Conservation (phyloP, 1,140 invertebrate species). For the Solenopsis fugax region DNA sequence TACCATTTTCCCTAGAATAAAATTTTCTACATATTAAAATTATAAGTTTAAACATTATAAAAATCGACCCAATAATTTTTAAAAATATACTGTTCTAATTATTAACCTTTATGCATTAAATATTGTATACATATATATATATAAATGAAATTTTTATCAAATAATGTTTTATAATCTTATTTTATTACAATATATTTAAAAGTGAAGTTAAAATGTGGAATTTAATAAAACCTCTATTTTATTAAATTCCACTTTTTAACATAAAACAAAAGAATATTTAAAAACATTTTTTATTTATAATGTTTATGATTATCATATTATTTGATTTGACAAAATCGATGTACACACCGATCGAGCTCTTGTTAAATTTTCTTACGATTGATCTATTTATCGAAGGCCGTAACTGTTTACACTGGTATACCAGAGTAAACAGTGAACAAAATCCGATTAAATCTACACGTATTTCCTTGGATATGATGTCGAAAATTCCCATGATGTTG, state of each 20-base stretch:
- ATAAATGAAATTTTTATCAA: background rate
- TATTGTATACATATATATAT: background rate
- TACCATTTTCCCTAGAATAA: no score
- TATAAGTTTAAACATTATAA: background rate
- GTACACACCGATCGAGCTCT: background rate
- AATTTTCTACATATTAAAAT: background rate
- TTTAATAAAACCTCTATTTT: no score
- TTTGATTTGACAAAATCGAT: slow-evolving; percentile 16
- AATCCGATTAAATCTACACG: background rate
- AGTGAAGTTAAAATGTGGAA: background rate
- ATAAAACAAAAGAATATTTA: background rate
- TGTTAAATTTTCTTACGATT: slow-evolving; percentile 13
- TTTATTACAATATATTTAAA: background rate
- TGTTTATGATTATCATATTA: background rate
- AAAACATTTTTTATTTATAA: background rate
- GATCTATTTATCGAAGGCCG: background rate
- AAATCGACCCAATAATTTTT: background rate
- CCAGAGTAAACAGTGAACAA: slow-evolving; percentile 6
- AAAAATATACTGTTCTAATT: background rate
- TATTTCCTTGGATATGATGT: background rate
- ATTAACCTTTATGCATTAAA: background rate
- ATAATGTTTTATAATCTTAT: slow-evolving; percentile 10
- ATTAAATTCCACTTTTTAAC: no score
- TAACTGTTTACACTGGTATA: slow-evolving; percentile 10
- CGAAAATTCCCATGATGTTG: background rate